Conservation (phyloP, 2,113 vertebrate species). For the Copsychus sechellarum region DNA sequence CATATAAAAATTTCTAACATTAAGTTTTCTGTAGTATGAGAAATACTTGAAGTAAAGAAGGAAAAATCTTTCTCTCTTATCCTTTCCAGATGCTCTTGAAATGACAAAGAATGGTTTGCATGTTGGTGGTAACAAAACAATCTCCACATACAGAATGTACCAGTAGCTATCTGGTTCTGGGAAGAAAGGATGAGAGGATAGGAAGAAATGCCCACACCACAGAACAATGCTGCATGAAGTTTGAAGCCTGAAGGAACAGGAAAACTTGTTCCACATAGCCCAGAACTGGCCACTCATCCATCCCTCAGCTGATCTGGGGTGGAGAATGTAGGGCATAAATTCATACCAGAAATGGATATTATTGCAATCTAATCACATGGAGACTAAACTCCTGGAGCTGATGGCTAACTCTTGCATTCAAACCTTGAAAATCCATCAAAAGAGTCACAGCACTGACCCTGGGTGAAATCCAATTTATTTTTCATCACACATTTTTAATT, state of each 20-base stretch:
- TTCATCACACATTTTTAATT: background rate
- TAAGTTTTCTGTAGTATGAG: background rate
- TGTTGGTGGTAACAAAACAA: background rate
- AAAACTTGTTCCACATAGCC: background rate
- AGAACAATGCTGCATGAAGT: background rate
- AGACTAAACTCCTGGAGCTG: background rate
- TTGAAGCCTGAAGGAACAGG: background rate
- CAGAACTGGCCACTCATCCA: fast-evolving
- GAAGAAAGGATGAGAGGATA: background rate
- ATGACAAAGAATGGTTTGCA: background rate
- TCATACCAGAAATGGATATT: background rate
- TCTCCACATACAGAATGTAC: background rate
- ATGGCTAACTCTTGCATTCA: background rate
- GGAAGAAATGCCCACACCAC: background rate
- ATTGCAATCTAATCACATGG: background rate
- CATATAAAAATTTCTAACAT: background rate
- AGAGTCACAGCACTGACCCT: background rate
- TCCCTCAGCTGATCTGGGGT: background rate
- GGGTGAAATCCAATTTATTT: background rate
- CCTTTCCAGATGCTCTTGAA: background rate
- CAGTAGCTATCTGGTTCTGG: background rate
- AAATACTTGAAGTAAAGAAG: background rate
- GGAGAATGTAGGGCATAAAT: background rate
- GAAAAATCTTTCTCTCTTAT: background rate
- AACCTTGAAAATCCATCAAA: background rate